Conservation (phyloP, 2,113 vertebrate genomes). For the Trinectes maculatus region DNA sequence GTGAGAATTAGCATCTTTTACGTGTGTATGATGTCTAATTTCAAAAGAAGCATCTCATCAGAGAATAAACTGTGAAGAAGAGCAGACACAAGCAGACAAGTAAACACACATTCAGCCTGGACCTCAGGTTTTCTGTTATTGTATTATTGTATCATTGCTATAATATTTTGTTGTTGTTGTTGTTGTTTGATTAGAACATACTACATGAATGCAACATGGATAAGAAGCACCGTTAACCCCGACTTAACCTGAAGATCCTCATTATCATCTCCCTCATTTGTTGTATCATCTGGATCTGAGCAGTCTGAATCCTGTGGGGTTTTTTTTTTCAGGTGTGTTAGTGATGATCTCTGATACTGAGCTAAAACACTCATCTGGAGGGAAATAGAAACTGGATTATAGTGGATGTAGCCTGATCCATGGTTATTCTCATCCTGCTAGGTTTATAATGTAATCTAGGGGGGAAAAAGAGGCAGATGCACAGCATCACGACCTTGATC, state of each 20-base stretch:
- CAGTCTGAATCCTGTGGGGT: no score
- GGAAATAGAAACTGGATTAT: background rate
- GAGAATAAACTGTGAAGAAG: background rate
- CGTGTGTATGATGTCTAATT: background rate
- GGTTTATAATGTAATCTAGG: slow-evolving; percentile 10
- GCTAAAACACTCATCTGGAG: background rate
- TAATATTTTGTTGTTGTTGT: no score
- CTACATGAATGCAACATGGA: no score
- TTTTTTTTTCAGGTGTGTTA: background rate
- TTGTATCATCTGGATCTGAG: background rate
- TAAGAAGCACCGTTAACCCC: no score
- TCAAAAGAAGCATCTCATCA: background rate
- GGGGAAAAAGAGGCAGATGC: slow-evolving; percentile 31
- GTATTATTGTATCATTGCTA: no score
- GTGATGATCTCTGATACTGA: no score
- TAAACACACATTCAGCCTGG: background rate
- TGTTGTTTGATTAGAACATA: no score
- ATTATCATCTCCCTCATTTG: no score
- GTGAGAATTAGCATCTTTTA: background rate
- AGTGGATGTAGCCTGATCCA: background rate
- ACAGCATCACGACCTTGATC: slow-evolving; percentile 27
- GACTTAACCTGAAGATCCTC: no score
- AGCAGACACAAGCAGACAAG: background rate
- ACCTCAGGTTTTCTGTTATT: background rate
- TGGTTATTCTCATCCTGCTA: background rate